A percentile compares a stretch with the other conserved stretches of the same genome.
phyloP scores from a whole-genome alignment of 1,140 invertebrate species.

The Oppia nitens region DNA sequence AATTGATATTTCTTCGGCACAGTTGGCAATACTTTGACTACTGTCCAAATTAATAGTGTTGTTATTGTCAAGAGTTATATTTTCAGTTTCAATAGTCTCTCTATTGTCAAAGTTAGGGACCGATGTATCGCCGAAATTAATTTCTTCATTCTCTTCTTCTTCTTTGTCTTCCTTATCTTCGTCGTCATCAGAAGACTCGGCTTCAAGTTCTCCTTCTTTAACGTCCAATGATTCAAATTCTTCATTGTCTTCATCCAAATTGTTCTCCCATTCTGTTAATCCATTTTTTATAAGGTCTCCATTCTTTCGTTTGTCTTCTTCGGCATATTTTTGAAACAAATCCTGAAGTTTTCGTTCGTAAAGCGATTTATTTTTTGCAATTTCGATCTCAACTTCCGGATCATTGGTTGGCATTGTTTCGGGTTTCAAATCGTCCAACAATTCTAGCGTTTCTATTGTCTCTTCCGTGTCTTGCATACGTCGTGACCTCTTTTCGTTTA shows the following conservation, averaged over 20 bases:
- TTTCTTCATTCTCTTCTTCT: background rate
- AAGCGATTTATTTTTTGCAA: background rate
- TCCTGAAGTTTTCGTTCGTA: background rate
- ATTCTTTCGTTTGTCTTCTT: background rate
- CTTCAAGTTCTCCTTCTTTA: background rate
- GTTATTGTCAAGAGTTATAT: too few species aligned
- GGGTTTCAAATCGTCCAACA: background rate
- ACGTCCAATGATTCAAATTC: background rate
- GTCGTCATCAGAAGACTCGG: background rate
- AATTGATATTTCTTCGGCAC: too few species aligned
- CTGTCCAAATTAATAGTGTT: too few species aligned
- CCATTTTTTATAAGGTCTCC: background rate
- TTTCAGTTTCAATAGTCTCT: background rate
- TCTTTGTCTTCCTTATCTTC: background rate
- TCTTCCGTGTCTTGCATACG: background rate
- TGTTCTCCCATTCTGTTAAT: background rate
- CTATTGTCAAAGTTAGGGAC: background rate
- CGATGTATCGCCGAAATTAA: background rate
- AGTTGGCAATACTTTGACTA: too few species aligned
- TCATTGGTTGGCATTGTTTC: background rate
- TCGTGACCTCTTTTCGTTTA: background rate
- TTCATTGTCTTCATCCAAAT: background rate
- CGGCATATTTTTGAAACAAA: background rate
- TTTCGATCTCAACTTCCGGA: background rate
- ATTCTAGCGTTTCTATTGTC: background rate